Conservation (phyloP, 2,797 vertebrate species). For the Typhlichthys subterraneus region DNA sequence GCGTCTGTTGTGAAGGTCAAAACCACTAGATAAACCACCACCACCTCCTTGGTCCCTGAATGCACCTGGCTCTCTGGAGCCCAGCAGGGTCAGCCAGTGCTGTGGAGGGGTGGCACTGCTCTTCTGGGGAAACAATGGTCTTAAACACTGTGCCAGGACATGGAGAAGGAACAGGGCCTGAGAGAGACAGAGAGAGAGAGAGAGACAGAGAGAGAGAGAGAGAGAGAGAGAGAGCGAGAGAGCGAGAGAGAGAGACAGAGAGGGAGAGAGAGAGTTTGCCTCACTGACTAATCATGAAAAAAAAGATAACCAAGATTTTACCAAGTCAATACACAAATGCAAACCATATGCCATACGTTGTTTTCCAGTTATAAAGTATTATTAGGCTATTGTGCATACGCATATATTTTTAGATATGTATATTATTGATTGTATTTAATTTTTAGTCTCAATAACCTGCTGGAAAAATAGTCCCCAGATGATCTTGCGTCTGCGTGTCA, state of each 20-base stretch:
- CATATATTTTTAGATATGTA: too few relatives aligned
- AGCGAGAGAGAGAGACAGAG: background rate
- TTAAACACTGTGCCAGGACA: too few relatives aligned
- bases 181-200: conserved; percentile 8
- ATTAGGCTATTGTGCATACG: too few relatives aligned
- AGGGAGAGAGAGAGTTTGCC: background rate
- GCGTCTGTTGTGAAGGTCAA: conserved; percentile 38
- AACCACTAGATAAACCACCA: conserved; percentile 12
- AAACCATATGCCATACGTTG: too few relatives aligned
- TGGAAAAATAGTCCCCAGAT: conserved; percentile 50
- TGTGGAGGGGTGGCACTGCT: conserved; percentile 6
- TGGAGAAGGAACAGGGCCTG: background rate
- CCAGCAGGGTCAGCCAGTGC: conserved; percentile 13
- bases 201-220: background rate
- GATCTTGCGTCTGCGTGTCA: conserved; percentile 58
- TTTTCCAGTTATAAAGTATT: too few relatives aligned
- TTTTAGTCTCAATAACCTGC: conserved; percentile 23
- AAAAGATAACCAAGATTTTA: background rate
- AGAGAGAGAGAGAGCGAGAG: background rate
- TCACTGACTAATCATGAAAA: too few relatives aligned
- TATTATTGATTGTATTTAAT: background rate
- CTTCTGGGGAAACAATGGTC: background rate
- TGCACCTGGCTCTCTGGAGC: conserved; percentile 23
- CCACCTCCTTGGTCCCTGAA: conserved; percentile 39
- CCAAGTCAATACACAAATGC: background rate